Base-by-base conservation (phyloP, 2,888 invertebrate species). In the Megamerina dolium region DNA sequence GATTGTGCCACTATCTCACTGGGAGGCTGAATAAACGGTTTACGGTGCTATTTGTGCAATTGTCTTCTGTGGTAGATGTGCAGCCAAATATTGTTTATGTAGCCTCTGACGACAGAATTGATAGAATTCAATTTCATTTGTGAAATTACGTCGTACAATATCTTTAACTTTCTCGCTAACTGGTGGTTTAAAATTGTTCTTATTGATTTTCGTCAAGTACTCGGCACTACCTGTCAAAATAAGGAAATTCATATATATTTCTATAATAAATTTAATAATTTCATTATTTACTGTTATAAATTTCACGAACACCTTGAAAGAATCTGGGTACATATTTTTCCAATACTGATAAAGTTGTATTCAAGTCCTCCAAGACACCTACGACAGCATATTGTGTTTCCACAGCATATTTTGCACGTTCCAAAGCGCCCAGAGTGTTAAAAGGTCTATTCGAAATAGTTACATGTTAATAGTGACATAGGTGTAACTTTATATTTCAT, bases 121-220 rank as follows among this genome's bases (percentile, higher is more conserved):
- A 68, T 91, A 92, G 71, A 92, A 90, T 61, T 92, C 91, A 10
- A 91, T 87, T 73, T 92, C 92, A 43, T 85, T 77, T 0, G 90
- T 90, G 66, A 92, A 90, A 71, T 92, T 91, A 29, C 78, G 80
- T 52, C 89, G 77, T 5, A 92, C 87, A 39, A 91, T 81, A 37
- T 89, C 82, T 66, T 90, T 91, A 3, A 91, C 82, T 55, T 83
- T 82, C 60, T 91, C 88, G 36, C 85, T 84, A 3, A 91, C 89
- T 0, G 87, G 85, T 1, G 90, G 90, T 63, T 91, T 91, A 73
- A 89, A 91, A 38, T 82, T 80, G 70, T 91, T 91, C 51, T 82
- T 80, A 70, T 91, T 90, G 62, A 89, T 88, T 52, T 82, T 82
- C 57, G 82, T 83, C 61, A 85, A 83, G 27, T 81, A 78, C 61